These are phyloP conservation scores for Istiophorus platypterus DNA, from an alignment of 2,113 vertebrate genomes.

Conservation along the genomic window DNA sequence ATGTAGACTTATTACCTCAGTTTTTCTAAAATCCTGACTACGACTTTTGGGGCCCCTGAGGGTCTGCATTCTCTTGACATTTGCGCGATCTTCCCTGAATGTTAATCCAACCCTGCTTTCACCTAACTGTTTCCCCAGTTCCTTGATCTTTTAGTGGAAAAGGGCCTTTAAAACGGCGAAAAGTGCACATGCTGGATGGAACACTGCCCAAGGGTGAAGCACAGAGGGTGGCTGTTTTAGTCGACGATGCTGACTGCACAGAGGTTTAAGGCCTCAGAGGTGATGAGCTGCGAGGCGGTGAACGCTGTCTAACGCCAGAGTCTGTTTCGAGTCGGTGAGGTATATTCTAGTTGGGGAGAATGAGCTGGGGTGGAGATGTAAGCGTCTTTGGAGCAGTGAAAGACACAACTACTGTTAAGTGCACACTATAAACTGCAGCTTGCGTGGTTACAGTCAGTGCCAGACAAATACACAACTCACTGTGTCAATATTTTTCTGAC, in stretches of 20 bases:
- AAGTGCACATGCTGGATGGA: slow-evolving; percentile 26
- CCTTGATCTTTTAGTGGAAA: neutral
- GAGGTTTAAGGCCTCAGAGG: slow-evolving; percentile 77
- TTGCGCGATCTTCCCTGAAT: neutral
- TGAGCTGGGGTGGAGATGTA: slow-evolving; percentile 14
- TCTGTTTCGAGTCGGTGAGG: slow-evolving; percentile 49
- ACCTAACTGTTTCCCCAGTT: neutral
- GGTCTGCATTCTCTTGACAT: neutral
- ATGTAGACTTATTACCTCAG: neutral
- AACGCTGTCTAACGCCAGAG: slow-evolving; percentile 22
- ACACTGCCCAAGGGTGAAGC: slow-evolving; percentile 20
- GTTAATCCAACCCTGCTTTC: neutral
- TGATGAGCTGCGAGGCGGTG: slow-evolving; percentile 54
- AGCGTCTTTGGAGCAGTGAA: slow-evolving; percentile 57
- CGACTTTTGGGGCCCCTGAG: neutral
- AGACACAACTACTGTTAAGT: slow-evolving; percentile 57
- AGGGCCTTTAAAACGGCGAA: neutral
- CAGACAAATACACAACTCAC: slow-evolving; percentile 63
- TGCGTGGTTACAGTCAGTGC: slow-evolving; percentile 66
- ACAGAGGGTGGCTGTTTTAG: neutral
- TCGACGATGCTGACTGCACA: slow-evolving; percentile 14
- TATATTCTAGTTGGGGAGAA: slow-evolving; percentile 37
- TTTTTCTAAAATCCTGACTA: neutral
- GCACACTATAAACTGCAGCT: slow-evolving; percentile 65
- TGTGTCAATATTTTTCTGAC: slow-evolving; percentile 31